A percentile compares a stretch with the other conserved stretches of the same genome.
These are phyloP conservation scores for Smittia sp. DNA, from an alignment of 2,888 invertebrate genomes.

Conservation along the genomic window DNA sequence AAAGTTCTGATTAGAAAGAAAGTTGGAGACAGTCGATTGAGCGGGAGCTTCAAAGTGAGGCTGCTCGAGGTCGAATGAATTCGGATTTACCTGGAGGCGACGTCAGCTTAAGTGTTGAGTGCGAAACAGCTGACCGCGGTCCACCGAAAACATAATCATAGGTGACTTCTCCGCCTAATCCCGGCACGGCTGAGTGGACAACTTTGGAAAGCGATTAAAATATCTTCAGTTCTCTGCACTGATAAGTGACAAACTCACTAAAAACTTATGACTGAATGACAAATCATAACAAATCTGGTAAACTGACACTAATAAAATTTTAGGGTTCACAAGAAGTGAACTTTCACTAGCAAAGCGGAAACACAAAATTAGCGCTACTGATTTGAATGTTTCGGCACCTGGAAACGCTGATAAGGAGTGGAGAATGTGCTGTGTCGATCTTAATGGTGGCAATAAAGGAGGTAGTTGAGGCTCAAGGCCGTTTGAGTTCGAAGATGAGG, in stretches of 20 bases:
- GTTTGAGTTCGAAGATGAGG: conserved; percentile 55
- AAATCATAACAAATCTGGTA: too few relatives aligned
- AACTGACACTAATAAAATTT: too few relatives aligned
- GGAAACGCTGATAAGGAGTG: conserved; percentile 55
- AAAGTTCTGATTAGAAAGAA: too few relatives aligned
- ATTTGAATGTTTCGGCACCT: conserved; percentile 47
- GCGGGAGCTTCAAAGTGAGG: too few relatives aligned
- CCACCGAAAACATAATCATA: conserved; percentile 57
- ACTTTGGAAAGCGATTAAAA: not conserved
- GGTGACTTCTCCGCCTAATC: conserved; percentile 54
- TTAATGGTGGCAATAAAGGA: conserved; percentile 55
- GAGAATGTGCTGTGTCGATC: conserved; percentile 54
- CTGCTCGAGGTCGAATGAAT: too few relatives aligned
- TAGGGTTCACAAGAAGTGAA: too few relatives aligned
- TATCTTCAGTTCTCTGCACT: not conserved
- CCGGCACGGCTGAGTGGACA: conserved; percentile 49
- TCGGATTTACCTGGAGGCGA: conserved; percentile 52
- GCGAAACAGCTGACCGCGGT: conserved; percentile 53
- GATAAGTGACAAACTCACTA: not conserved
- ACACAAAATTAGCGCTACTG: too few relatives aligned
- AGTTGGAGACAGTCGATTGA: too few relatives aligned
- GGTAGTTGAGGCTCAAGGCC: conserved; percentile 55
- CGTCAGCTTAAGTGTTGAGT: conserved; percentile 55
- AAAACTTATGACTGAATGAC: too few relatives aligned
- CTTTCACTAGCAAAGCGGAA: too few relatives aligned